Base-by-base conservation (phyloP, 2,113 vertebrate genomes). In the Nothoprocta perdicaria region DNA sequence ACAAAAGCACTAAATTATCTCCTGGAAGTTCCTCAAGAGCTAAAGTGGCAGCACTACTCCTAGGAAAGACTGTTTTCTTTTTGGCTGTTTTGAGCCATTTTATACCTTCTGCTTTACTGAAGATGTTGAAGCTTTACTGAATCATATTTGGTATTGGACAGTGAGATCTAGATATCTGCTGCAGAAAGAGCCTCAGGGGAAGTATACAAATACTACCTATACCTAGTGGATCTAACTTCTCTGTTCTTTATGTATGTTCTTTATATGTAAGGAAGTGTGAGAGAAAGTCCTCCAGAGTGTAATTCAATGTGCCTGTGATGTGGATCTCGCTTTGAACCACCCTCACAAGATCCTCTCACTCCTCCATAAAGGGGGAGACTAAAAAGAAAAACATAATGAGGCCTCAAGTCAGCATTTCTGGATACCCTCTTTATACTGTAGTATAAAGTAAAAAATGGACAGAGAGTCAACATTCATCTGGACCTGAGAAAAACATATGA, bases 321-420 rank as follows among this genome's bases (percentile, higher is more conserved):
- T 31, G 75, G 78, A 61, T 79, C 40, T 79, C 76, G 81, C 17
- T 1, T 76, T 62, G 63, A 95, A 62, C 63, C 2, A 27, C 91
- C 75, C 89, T 87, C 79, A 89, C 87, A 91, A 87, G 75, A 92
- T 71, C 52, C 71, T 35, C 40, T 79, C 45, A 23, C 48, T 6
- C 65, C 84, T 73, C 4, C 0, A 18, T 21, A 26, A 19, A 0
- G 5, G 23, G n/a, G 77, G 45, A 84, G 10, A 45, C 1, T 6
- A 41, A 29, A 50, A 38, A 74, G 40, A 4, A 41, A 4, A 55
- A 33, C 14, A 8, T 29, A 35, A 40, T 0, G 5, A 63, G 6
- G 27, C 21, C 21, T 27, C 24, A 46, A 73, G 6, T 40, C 11
- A 31, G 23, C 7, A 23, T 10, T 58, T 57, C 48, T 76, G 75